phyloP scores from a whole-genome alignment of 2,888 invertebrate genomes.

The Orchesellides sinensis region DNA sequence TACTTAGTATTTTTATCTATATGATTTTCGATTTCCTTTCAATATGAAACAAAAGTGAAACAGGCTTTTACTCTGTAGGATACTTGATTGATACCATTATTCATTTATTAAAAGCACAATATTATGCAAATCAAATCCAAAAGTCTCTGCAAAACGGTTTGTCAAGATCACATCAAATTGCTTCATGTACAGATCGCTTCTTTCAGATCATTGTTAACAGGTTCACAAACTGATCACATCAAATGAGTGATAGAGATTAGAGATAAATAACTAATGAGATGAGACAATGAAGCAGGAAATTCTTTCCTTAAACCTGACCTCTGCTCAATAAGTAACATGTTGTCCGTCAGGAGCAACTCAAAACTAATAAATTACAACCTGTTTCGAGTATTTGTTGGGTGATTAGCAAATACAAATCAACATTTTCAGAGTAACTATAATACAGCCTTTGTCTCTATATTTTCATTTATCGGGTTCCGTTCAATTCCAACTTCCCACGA shows the following conservation, averaged over 20 bases:
- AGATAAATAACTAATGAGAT: conserved; percentile 23
- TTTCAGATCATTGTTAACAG: background rate
- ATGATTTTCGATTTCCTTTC: conserved; percentile 22
- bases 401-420: too few species aligned
- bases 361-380: too few species aligned
- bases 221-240: background rate
- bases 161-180: conserved; percentile 2
- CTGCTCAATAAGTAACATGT: too few species aligned
- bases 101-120: background rate
- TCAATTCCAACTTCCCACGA: too few species aligned
- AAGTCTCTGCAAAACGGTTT: background rate
- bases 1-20: background rate
- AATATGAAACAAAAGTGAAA: background rate
- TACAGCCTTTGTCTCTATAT: too few species aligned
- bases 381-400: too few species aligned
- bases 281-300: conserved; percentile 5
- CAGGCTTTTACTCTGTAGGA: background rate
- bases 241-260: conserved; percentile 8
- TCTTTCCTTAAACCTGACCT: background rate
- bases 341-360: too few species aligned
- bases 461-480: too few species aligned
- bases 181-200: background rate
- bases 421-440: too few species aligned
- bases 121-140: background rate
- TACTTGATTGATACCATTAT: background rate